These are phyloP conservation scores for Okamejei kenojei DNA, from an alignment of 2,797 vertebrate genomes.

Conservation along the genomic window DNA sequence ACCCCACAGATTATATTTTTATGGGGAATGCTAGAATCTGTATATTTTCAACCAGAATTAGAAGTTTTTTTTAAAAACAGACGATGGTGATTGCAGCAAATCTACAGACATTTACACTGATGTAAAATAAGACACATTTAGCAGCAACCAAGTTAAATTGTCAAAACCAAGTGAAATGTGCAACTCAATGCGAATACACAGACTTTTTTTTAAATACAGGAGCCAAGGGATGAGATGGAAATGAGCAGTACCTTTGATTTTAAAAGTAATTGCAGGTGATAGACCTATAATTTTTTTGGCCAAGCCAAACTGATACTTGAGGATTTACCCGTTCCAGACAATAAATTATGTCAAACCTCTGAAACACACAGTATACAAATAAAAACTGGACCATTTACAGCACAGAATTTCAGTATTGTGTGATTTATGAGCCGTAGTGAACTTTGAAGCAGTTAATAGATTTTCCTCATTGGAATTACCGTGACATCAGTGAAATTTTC, in stretches of 20 bases:
- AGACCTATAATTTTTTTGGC: not conserved
- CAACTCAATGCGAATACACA: not conserved
- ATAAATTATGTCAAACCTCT: not conserved
- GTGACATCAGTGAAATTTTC: too few relatives aligned
- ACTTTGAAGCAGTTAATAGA: too few relatives aligned
- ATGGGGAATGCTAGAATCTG: not conserved
- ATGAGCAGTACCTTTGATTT: not conserved
- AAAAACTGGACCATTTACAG: not conserved
- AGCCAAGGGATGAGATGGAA: not conserved
- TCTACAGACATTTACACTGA: not conserved
- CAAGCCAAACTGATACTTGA: not conserved
- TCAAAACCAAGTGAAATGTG: not conserved
- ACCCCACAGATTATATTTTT: not conserved
- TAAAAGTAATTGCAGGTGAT: not conserved
- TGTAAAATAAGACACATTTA: not conserved
- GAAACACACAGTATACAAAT: not conserved
- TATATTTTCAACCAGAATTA: not conserved
- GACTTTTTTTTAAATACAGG: not conserved
- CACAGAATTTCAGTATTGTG: too few relatives aligned
- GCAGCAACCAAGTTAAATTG: not conserved
- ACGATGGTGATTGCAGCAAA: not conserved
- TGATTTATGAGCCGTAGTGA: too few relatives aligned
- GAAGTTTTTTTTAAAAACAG: not conserved
- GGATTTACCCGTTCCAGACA: not conserved
- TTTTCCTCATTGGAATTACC: too few relatives aligned